Base-by-base conservation (phyloP, 2,113 vertebrate species). In the Mixornis gularis region DNA sequence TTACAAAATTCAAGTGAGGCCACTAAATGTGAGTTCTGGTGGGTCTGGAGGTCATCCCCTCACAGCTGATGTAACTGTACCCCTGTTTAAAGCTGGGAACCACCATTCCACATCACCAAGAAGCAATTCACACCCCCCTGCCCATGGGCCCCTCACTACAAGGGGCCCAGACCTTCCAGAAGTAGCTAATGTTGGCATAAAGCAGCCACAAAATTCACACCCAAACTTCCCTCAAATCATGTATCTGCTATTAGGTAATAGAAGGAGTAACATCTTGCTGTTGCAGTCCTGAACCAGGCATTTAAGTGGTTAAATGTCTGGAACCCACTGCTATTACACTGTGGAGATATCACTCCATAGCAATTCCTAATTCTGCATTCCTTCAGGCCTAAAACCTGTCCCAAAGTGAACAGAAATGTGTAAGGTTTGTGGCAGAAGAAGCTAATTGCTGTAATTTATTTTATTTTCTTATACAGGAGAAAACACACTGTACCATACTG, bases 401-500 rank as follows among this genome's bases (percentile, higher is more conserved):
- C 70, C 79, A 56, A 90, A 93, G 70, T 46, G 79, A 94, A 90
- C 59, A 87, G 90, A 79, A 85, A 49, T 32, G 69, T 44, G n/a
- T 71, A 91, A 85, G 21, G 81, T 70, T 78, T 65, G 85, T 76
- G 53, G 46, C 71, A 91, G 87, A 86, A 88, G 68, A 92, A 95
- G 80, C 40, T 91, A 91, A 93, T 84, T 96, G 89, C 86, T 93
- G 77, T 77, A 65, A 92, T 91, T 89, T 71, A 96, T 93, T 87
- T 92, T 83, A 95, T 87, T 94, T 92, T 87, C 94, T 79, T 60
- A 48, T 7, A 65, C 71, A 92, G 70, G 55, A 87, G 84, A 83
- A 88, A 88, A 68, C 78, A 86, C 81, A 41, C 85, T 71, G 97
- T 96, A 97, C 96, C 97, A 98, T 7, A 27, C 72, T 4, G 97